Conservation (phyloP, 2,797 vertebrate genomes). For the Limnodromus scolopaceus region DNA sequence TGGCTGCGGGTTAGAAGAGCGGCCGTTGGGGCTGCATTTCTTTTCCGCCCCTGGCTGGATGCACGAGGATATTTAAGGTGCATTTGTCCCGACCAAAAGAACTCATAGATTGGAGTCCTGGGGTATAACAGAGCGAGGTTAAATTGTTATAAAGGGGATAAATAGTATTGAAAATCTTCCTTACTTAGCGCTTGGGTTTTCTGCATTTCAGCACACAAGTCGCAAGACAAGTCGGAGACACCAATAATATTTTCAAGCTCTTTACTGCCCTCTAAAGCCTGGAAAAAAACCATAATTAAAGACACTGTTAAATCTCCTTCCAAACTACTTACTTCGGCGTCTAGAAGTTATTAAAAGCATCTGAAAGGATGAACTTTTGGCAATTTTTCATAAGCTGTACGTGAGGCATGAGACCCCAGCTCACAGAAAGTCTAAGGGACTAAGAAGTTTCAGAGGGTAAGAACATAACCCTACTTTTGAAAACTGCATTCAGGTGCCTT, state of each 20-base stretch:
- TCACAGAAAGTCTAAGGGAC: not conserved
- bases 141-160: not conserved
- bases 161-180: constrained; percentile 16
- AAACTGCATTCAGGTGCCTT: not conserved
- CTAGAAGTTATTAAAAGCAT: not conserved
- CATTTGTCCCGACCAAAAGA: not conserved
- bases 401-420: not conserved
- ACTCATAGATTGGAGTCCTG: not conserved
- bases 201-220: constrained; percentile 77
- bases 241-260: constrained; percentile 83
- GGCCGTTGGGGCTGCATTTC: not conserved
- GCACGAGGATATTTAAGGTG: not conserved
- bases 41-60: not conserved
- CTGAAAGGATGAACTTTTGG: not conserved
- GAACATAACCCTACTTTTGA: not conserved
- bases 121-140: not conserved
- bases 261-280: constrained; percentile 90
- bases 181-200: constrained; percentile 83
- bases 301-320: not conserved
- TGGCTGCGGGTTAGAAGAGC: not conserved
- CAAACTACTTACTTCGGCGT: not conserved
- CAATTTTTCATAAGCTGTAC: not conserved
- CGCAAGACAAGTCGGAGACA: not conserved
- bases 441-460: not conserved
- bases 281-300: constrained; percentile 53